Evolutionary conservation across 2,888 invertebrate genomes (phyloP), one percentile per base, ranked within the genome.

Genomic region (Cephus pulcher): DNA sequence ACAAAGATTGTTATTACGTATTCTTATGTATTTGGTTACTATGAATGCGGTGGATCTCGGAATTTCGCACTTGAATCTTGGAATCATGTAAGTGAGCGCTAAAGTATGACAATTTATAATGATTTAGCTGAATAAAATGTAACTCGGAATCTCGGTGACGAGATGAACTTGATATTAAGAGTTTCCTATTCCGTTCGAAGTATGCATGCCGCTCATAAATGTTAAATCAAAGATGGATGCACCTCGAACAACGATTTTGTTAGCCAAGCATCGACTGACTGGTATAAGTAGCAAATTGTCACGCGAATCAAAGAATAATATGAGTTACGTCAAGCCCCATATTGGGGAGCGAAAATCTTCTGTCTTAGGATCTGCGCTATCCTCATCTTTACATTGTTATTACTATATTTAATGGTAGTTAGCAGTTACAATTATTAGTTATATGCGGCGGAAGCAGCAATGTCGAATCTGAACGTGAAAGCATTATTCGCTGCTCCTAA

Each of bases 401-500:
- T 56, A 84, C 76, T 84, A 85, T 81, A 81, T 84, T 85, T 84
- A 84, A 81, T 78, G 79, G 76, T 87, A 86, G 83, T 80, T 81
- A 82, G 75, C 86, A 86, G 82, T 80, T 83, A 83, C 76, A 80
- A 69, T 80, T 81, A 86, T 35, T 76, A 73, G 79, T 85, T 85
- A 85, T 86, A 84, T 85, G 86, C 75, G 35, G 40, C 85, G 80
- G 56, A 84, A 80, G 81, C 78, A 77, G 81, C 83, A 82, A 87
- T 86, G 82, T 82, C 81, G 81, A 83, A 83, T 81, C 82, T 83
- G 85, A 83, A 83, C 77, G 77, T 84, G 82, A 83, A 81, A 82
- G 76, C 78, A 82, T 82, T 84, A 84, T 77, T 76, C 86, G 86
- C 87, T 87, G 87, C 86, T 88, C 87, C 84, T 84, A 83, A 83